Base-by-base conservation (phyloP, 2,797 vertebrate genomes). In the Hydrolagus colliei region DNA sequence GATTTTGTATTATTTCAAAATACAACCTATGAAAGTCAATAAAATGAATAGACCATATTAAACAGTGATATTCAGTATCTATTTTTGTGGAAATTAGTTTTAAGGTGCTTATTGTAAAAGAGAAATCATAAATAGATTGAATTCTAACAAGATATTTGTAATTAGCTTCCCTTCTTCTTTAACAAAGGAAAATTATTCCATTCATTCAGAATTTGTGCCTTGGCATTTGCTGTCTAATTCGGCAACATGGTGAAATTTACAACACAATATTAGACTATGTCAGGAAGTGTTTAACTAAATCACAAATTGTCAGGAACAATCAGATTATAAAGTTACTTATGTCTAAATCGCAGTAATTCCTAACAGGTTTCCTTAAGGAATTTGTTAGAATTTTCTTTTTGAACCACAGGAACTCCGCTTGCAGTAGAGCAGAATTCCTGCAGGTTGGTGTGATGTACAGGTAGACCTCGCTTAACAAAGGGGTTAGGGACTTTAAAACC, bases 161-260 rank as follows among this genome's bases (percentile, higher is more conserved):
- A 71, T 82, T 68, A 41, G 79, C 10, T 84, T 71, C 20, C 14
- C 32, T 68, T 41, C 27, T 71, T 18, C 32, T 18, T 68, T 71
- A 4, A 4, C 65, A 82, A 67, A 14, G 35, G 62, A 82, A 82
- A 65, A n/a, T 77, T 77, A 35, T 84, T 84, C 41, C 11, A 32
- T 14, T 84, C 16, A 71, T 67, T 77, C 75, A 77, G 75, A 84
- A 84, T 84, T 71, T 84, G 65, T 84, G 79, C 79, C 79, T 84
- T 84, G 79, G n/a, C 79, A 71, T 71, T 84, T 84, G 14, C 32
- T 84, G 65, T n/a, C 4, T 16, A 84, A 71, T 68, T 84, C 71
- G 65, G 79, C 65, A 71, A 84, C 32, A 52, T 32, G 41, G 16
- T 2, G 65, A 10, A 68, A 84, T 71, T 52, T 52, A 16, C 68